Conservation (phyloP, 1,140 invertebrate species). For the Acromyrmex charruanus region DNA sequence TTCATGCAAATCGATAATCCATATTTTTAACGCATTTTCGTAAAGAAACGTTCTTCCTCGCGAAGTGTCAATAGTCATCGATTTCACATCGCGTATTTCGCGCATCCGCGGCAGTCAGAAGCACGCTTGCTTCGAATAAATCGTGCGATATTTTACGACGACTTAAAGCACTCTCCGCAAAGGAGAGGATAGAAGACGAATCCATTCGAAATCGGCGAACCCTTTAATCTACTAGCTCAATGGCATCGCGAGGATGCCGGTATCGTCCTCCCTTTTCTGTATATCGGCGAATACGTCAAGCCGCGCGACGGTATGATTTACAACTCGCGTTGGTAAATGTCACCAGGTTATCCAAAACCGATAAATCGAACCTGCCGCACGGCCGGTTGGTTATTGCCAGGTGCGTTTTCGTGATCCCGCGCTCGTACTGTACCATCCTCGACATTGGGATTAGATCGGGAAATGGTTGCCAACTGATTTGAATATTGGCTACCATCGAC, state of each 20-base stretch:
- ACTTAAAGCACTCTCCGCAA: slow-evolving; percentile 33
- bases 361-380: slow-evolving; percentile 67
- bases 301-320: slow-evolving; percentile 68
- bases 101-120: slow-evolving; percentile 44
- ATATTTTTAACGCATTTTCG: slow-evolving; percentile 13
- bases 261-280: slow-evolving; percentile 35
- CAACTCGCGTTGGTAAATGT: slow-evolving; percentile 64
- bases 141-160: slow-evolving; percentile 60
- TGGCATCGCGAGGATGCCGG: slow-evolving; percentile 31
- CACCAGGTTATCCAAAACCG: slow-evolving; percentile 74
- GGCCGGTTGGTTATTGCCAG: slow-evolving; percentile 63
- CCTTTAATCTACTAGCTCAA: slow-evolving; percentile 59
- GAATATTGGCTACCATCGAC: slow-evolving; percentile 75
- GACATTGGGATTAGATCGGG: slow-evolving; percentile 69
- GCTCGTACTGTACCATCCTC: slow-evolving; percentile 39
- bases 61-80: slow-evolving; percentile 40
- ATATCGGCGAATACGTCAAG: slow-evolving; percentile 66
- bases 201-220: slow-evolving; percentile 54
- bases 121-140: slow-evolving; percentile 48
- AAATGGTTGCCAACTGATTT: slow-evolving; percentile 77
- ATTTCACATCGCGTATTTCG: slow-evolving; percentile 45
- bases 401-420: slow-evolving; percentile 67
- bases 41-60: neutral
- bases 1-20: slow-evolving; percentile 13
- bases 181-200: slow-evolving; percentile 43